Evolutionary conservation across 2,113 vertebrate species (phyloP).

Genomic region (Lepidothrix coronata): DNA sequence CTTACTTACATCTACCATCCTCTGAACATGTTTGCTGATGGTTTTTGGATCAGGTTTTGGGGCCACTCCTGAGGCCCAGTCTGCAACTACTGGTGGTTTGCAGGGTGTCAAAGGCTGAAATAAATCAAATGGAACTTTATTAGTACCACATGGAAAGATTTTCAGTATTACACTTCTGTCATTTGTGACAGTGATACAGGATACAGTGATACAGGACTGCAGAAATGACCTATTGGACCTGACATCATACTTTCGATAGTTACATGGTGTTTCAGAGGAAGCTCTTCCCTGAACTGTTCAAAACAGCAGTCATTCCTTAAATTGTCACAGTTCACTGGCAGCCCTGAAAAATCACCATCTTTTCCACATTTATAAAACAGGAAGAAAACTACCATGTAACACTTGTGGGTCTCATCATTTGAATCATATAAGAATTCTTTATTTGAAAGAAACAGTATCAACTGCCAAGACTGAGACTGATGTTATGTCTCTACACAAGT

Average conservation of each 20-base stretch:
- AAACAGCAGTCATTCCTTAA: not conserved
- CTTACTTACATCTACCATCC: conserved; percentile 94
- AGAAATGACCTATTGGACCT: not conserved
- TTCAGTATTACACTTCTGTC: not conserved
- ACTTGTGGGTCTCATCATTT: not conserved
- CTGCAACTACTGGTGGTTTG: conserved; percentile 88
- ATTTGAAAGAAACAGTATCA: not conserved
- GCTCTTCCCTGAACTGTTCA: not conserved
- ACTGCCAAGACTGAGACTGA: not conserved
- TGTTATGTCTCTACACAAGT: not conserved
- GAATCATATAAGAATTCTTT: not conserved
- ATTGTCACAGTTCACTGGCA: not conserved
- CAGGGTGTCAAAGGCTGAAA: conserved; percentile 90
- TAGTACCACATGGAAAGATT: not conserved
- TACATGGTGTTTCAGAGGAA: not conserved
- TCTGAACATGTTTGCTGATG: conserved; percentile 94
- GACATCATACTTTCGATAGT: not conserved
- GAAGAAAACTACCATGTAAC: not conserved
- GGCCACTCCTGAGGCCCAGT: conserved; percentile 92
- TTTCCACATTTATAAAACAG: not conserved
- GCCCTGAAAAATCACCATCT: not conserved
- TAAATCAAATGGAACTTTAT: not conserved
- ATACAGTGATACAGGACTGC: not conserved
- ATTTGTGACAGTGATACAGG: not conserved
- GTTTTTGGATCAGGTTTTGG: conserved; percentile 94